phyloP scores from a whole-genome alignment of 1,140 invertebrate genomes.

The Brachionus manjavacas region DNA sequence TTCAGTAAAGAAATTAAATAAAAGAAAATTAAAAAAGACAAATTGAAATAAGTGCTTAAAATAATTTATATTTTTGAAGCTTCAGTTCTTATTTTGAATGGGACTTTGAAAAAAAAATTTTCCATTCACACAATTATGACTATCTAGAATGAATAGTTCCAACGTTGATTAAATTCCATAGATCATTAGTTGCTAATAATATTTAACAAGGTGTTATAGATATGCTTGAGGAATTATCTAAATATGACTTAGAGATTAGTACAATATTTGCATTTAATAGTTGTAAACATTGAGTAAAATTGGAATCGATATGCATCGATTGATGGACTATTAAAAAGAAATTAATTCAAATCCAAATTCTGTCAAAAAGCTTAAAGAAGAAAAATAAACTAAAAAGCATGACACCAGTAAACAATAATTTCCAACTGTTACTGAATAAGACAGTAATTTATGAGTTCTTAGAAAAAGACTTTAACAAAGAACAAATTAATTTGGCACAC shows the following conservation, averaged over 20 bases:
- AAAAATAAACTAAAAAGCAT: not conserved
- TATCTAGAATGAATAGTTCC: too few relatives aligned
- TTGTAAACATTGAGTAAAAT: not conserved
- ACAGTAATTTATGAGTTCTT: not conserved
- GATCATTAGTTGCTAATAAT: not conserved
- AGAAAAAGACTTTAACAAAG: not conserved
- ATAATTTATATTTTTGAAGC: too few relatives aligned
- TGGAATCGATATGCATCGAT: constrained; percentile 9
- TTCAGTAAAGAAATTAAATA: too few relatives aligned
- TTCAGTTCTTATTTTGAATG: not conserved
- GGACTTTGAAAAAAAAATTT: not conserved
- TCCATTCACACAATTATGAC: too few relatives aligned
- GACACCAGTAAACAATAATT: not conserved
- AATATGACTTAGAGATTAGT: constrained; percentile 23
- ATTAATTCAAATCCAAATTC: constrained; percentile 6
- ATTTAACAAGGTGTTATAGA: not conserved
- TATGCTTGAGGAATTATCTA: constrained; percentile 13
- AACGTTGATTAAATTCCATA: not conserved
- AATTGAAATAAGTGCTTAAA: too few relatives aligned
- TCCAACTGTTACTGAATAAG: not conserved
- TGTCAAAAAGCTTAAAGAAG: not conserved
- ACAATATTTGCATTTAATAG: not conserved
- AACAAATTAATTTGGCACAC: not conserved
- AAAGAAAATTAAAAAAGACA: too few relatives aligned
- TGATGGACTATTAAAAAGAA: not conserved